Evolutionary conservation across 2,797 vertebrate genomes (phyloP).

Genomic region (Eupleurogrammus muticus): DNA sequence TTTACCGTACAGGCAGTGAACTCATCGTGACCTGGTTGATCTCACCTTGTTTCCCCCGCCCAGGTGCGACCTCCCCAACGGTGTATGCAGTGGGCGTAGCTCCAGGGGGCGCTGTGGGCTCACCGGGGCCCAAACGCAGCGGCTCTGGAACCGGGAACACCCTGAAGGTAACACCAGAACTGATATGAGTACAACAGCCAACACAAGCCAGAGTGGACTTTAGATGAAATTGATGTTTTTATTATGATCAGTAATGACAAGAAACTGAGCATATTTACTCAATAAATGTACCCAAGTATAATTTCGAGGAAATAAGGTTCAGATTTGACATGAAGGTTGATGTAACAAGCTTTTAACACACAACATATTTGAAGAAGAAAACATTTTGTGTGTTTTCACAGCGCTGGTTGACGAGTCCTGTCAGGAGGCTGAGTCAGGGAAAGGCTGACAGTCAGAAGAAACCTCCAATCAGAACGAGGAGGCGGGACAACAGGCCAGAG

Average conservation of each 20-base stretch:
- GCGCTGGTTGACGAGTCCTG: constrained; percentile 88
- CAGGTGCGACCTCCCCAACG: constrained; percentile 60
- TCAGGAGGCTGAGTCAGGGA: constrained; percentile 92
- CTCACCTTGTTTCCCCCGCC: neutral
- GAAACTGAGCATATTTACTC: no score
- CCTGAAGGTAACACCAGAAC: constrained; percentile 79
- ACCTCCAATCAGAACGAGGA: constrained; percentile 85
- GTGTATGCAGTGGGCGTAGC: constrained; percentile 46
- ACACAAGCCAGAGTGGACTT: no score
- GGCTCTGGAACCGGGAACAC: constrained; percentile 89
- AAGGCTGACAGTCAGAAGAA: constrained; percentile 93
- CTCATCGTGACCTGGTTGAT: neutral
- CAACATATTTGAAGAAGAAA: no score
- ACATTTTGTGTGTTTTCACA: constrained; percentile 26
- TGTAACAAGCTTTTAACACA: no score
- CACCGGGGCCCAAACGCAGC: constrained; percentile 90
- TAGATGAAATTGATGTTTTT: no score
- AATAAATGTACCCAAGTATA: no score
- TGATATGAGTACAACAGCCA: no score
- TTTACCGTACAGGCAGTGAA: neutral
- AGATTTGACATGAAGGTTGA: no score
- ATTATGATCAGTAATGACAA: no score
- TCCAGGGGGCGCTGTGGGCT: constrained; percentile 74
- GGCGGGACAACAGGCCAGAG: constrained; percentile 87
- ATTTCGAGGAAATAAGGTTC: no score